Base-by-base conservation (phyloP, 2,113 vertebrate species). In the Pedetes capensis region DNA sequence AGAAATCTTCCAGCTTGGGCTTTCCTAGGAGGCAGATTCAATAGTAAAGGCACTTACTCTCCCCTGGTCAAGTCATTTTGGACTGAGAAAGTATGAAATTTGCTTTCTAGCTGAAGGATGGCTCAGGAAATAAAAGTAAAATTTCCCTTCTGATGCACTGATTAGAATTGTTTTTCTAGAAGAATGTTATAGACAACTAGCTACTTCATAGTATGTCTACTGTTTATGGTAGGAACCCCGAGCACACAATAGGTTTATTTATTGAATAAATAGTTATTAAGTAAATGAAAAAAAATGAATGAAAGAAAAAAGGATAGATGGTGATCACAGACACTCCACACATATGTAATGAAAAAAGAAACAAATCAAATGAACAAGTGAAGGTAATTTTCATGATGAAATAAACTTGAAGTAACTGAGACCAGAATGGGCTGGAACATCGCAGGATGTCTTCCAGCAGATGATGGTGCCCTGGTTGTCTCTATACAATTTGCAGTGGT, bases 391-490 rank as follows among this genome's bases (percentile, higher is more conserved):
- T 53, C 14, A 49, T 27, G 72, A 86, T 29, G 53, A 51, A 61
- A 51, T 25, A 17, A 32, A 49, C 6, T 27, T 0, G n/a, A 14
- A 71, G 27, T 44, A n/a, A 9, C 18, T 3, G 18, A 78, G 61
- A 17, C 1, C 23, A 34, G 55, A 42, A 18, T 1, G 11, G 32
- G 18, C 2, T 12, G 57, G 83, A 76, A 55, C 29, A 42, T 16
- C 32, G 7, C 17, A 7, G 44, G 66, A 51, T 1, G 3, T 63
- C 79, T 51, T 18, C 14, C 0, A 6, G 32, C 16, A 23, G 57
- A 6, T 0, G 11, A 6, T 0, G 20, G 22, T 13, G 16, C 9
- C 29, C 32, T 42, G 8, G 1, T 22, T 3, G 18, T 63, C 64
- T 76, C 32, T n/a, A 6, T 42, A 7, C 13, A 23, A 23, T 37